A percentile compares a stretch with the other conserved stretches of the same genome.
These are phyloP conservation scores for Ochropleura leucogaster DNA, from an alignment of 2,888 invertebrate genomes.

Conservation along the genomic window DNA sequence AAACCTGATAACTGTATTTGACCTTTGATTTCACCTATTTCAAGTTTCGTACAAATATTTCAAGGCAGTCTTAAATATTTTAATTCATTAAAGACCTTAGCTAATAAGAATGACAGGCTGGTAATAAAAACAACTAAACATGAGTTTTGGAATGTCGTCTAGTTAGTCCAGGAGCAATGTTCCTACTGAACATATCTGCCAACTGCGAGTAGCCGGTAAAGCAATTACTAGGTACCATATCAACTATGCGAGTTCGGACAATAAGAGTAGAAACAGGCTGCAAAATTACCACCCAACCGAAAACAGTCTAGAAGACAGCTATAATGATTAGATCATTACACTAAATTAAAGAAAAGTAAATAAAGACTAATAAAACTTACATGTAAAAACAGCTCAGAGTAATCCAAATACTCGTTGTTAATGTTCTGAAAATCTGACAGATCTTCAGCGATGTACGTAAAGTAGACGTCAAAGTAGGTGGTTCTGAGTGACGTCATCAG, in stretches of 20 bases:
- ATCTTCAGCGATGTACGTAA: constrained; percentile 88
- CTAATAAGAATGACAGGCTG: constrained; percentile 8
- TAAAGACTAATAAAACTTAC: constrained; percentile 64
- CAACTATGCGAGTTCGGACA: neutral
- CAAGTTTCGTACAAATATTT: constrained; percentile 2
- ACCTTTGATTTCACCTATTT: neutral
- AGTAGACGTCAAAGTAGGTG: constrained; percentile 88
- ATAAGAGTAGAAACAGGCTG: neutral
- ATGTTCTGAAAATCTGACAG: constrained; percentile 85
- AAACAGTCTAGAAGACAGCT: neutral
- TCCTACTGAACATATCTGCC: constrained; percentile 20
- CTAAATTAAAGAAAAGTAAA: no score
- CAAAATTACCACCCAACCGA: neutral
- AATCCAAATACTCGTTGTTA: constrained; percentile 85
- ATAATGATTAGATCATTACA: neutral
- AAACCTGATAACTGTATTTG: neutral
- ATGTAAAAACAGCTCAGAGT: constrained; percentile 87
- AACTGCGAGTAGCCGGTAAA: constrained; percentile 8
- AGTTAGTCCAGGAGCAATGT: constrained; percentile 32
- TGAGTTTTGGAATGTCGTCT: constrained; percentile 44
- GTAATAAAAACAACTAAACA: constrained; percentile 21
- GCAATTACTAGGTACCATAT: constrained; percentile 15
- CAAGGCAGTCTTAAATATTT: constrained; percentile 21
- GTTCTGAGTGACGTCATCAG: constrained; percentile 85
- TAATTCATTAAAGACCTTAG: neutral